These are phyloP conservation scores for Rhagologus leucostigma DNA, from an alignment of 2,113 vertebrate genomes.

Conservation along the genomic window DNA sequence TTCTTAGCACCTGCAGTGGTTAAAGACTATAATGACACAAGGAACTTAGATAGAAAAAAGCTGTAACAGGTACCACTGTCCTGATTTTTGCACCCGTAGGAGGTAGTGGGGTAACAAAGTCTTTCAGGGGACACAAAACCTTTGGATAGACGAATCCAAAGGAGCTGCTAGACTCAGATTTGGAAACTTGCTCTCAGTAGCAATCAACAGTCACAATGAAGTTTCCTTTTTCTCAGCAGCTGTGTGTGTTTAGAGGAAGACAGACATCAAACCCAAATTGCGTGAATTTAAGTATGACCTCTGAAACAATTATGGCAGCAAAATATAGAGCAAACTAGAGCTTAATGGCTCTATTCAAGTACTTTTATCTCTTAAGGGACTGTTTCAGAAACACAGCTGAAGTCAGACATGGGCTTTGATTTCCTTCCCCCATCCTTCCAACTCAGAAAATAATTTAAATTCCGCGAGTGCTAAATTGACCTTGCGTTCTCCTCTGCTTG, in stretches of 20 bases:
- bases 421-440: background rate
- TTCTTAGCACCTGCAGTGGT: background rate
- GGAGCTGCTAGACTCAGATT: background rate
- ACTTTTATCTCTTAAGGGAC: background rate
- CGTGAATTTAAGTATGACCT: background rate
- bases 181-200: background rate
- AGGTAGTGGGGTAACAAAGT: background rate
- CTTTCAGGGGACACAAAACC: background rate
- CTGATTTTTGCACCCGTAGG: background rate
- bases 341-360: background rate
- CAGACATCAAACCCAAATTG: background rate
- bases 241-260: background rate
- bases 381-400: background rate
- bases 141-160: background rate
- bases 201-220: background rate
- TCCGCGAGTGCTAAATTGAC: background rate
- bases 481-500: conserved; percentile 39
- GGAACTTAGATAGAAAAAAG: background rate
- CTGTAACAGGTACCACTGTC: background rate
- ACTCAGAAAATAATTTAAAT: conserved; percentile 6
- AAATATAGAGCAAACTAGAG: background rate
- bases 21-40: background rate
- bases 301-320: background rate
- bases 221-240: background rate
- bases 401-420: background rate